A percentile compares a stretch with the other conserved stretches of the same genome.
Conservation (phyloP, 2,888 invertebrate species). For the Cerastis leucographa region DNA sequence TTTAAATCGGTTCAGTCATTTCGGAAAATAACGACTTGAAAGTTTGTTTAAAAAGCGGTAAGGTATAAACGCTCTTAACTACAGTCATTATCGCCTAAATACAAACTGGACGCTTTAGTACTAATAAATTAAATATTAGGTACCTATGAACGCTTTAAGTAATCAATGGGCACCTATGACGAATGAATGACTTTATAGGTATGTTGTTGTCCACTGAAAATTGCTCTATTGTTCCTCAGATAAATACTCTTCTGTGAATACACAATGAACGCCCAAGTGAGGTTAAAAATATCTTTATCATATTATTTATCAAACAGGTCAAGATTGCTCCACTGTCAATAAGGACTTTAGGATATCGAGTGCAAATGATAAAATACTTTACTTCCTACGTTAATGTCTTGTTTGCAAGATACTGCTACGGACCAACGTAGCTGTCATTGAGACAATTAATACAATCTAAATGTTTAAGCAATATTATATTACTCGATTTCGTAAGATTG, state of each 20-base stretch:
- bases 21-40: too few species aligned
- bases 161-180: neutral
- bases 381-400: slow-evolving; percentile 40
- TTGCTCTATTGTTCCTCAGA: neutral
- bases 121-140: neutral
- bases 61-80: too few species aligned
- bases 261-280: slow-evolving; percentile 13
- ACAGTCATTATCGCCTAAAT: neutral
- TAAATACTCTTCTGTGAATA: slow-evolving; percentile 10
- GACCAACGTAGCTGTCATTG: slow-evolving; percentile 28
- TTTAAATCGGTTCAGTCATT: too few species aligned
- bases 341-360: slow-evolving; percentile 47
- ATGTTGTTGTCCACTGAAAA: neutral
- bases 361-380: slow-evolving; percentile 44
- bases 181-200: neutral
- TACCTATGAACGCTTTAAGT: neutral
- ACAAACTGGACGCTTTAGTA: neutral
- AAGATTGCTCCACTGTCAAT: slow-evolving; percentile 54
- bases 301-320: slow-evolving; percentile 61
- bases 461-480: slow-evolving; percentile 50
- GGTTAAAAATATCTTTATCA: slow-evolving; percentile 59
- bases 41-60: too few species aligned
- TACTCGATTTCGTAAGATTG: slow-evolving; percentile 41
- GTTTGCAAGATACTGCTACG: slow-evolving; percentile 6
- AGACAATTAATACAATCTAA: slow-evolving; percentile 46